phyloP scores from a whole-genome alignment of 2,113 vertebrate species.

The Menidia beryllina region DNA sequence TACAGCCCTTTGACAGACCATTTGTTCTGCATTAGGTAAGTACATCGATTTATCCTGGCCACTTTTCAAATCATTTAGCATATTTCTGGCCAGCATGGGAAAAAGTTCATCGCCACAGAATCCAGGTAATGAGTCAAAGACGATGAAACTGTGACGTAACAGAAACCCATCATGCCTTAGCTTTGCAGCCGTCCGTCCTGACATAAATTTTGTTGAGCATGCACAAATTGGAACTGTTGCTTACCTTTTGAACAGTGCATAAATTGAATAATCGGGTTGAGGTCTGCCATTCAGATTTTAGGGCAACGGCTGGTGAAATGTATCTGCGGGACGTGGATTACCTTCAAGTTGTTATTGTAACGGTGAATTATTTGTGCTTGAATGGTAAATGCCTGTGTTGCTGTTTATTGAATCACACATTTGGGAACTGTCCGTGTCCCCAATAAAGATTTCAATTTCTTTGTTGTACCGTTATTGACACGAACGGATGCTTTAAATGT shows the following conservation, averaged over 20 bases:
- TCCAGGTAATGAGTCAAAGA: background rate
- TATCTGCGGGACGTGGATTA: conserved; percentile 46
- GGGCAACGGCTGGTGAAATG: conserved; percentile 43
- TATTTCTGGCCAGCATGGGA: background rate
- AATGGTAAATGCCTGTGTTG: conserved; percentile 78
- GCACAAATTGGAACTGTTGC: conserved; percentile 22
- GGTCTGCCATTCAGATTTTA: conserved; percentile 29
- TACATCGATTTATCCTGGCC: conserved; percentile 27
- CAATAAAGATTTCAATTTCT: conserved; percentile 78
- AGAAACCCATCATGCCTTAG: conserved; percentile 18
- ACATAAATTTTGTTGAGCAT: conserved; percentile 29
- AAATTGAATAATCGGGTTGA: conserved; percentile 43
- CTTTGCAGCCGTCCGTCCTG: conserved; percentile 7
- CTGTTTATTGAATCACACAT: conserved; percentile 78
- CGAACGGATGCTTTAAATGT: background rate
- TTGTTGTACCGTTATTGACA: background rate
- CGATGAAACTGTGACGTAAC: conserved; percentile 58
- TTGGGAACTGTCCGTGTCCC: conserved; percentile 72
- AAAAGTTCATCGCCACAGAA: background rate
- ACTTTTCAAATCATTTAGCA: conserved; percentile 11
- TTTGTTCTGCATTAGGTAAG: conserved; percentile 30
- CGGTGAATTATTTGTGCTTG: conserved; percentile 78
- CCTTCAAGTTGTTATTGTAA: conserved; percentile 70
- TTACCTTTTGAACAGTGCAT: background rate
- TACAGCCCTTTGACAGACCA: conserved; percentile 8